Percentiles rank a stretch among this genome's conserved stretches.
These are phyloP conservation scores for Lophius piscatorius DNA, from an alignment of 2,113 vertebrate species.

Conservation along the genomic window DNA sequence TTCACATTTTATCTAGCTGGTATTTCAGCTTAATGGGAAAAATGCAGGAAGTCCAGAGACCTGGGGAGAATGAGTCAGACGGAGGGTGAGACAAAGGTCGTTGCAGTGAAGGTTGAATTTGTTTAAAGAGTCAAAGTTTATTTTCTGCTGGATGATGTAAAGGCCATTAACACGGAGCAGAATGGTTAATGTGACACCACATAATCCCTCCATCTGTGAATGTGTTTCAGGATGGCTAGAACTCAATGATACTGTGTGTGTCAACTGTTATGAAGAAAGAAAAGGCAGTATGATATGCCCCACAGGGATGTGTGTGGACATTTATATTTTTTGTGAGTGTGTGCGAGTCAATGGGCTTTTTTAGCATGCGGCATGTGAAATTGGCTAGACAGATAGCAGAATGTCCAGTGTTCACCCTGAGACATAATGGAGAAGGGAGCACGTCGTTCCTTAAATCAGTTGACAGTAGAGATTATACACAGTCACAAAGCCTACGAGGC, in stretches of 20 bases:
- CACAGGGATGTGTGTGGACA: neutral
- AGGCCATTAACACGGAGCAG: slow-evolving; percentile 37
- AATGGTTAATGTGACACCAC: slow-evolving; percentile 24
- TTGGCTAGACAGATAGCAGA: slow-evolving; percentile 29
- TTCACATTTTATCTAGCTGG: neutral
- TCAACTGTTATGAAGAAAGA: too few relatives aligned
- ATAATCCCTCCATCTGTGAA: slow-evolving; percentile 49
- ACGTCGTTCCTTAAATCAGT: slow-evolving; percentile 27
- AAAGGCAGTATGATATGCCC: neutral
- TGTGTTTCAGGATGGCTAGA: too few relatives aligned
- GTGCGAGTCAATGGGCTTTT: neutral
- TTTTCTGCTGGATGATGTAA: slow-evolving; percentile 30
- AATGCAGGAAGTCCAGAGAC: neutral
- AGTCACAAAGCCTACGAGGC: slow-evolving; percentile 3
- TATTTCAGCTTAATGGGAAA: neutral
- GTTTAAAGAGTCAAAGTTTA: slow-evolving; percentile 23
- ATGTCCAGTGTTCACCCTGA: slow-evolving; percentile 1
- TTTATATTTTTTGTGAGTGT: neutral
- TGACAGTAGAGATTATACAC: slow-evolving; percentile 19
- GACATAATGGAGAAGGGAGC: slow-evolving; percentile 28
- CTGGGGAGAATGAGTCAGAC: neutral
- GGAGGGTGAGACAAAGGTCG: neutral
- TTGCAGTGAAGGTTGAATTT: neutral
- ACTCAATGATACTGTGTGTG: too few relatives aligned
- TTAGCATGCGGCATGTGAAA: too few relatives aligned